phyloP scores from a whole-genome alignment of 2,113 vertebrate species.

The Psettodes erumei region DNA sequence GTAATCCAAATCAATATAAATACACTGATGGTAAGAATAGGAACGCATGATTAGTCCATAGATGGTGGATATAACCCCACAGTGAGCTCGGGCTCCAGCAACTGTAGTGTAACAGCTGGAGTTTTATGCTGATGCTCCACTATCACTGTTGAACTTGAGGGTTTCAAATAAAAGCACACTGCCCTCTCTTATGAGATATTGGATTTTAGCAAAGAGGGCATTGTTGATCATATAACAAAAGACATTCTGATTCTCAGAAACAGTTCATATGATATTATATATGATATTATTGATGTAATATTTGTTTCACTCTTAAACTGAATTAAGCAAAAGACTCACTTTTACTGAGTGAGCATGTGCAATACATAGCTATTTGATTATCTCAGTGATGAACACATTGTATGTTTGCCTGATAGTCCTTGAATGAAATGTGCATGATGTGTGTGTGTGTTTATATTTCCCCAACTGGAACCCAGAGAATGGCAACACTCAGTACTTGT shows the following conservation, averaged over 20 bases:
- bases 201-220: not conserved
- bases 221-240: not conserved
- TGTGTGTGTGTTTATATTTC: constrained; percentile 27
- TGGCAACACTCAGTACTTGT: constrained; percentile 34
- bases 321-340: constrained; percentile 1
- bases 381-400: constrained; percentile 31
- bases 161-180: not conserved
- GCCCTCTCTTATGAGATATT: constrained; percentile 2
- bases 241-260: constrained; percentile 3
- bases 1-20: constrained; percentile 24
- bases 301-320: constrained; percentile 22
- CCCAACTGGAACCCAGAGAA: not conserved
- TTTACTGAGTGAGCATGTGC: constrained; percentile 50
- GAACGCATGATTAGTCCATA: constrained; percentile 2
- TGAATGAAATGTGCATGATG: constrained; percentile 53
- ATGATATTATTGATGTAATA: too few species aligned
- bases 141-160: not conserved
- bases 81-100: constrained; percentile 9
- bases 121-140: not conserved
- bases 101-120: constrained; percentile 1
- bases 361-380: constrained; percentile 39
- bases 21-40: constrained; percentile 16
- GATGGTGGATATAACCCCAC: not conserved
- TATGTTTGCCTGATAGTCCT: constrained; percentile 38
- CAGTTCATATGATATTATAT: too few species aligned